Conservation (phyloP, 2,888 invertebrate species). For the Archips crataeganus region DNA sequence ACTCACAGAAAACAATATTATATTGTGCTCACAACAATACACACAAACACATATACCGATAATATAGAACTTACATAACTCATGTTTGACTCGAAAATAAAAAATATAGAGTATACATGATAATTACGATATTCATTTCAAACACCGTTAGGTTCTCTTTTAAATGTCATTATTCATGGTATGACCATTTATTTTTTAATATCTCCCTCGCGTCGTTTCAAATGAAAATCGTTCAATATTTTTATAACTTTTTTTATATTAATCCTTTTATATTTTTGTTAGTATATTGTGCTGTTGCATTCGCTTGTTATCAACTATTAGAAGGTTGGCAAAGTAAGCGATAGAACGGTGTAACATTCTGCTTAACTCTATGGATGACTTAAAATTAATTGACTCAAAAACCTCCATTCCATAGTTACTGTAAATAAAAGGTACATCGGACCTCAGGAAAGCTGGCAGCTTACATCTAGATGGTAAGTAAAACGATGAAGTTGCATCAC, state of each 20-base stretch:
- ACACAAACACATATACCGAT: constrained; percentile 71
- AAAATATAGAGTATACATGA: constrained; percentile 56
- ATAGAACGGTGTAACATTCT: constrained; percentile 63
- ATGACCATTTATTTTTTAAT: not conserved
- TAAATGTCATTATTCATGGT: not conserved
- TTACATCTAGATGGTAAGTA: constrained; percentile 68
- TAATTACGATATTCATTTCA: constrained; percentile 11
- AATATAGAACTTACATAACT: constrained; percentile 63
- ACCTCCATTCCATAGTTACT: constrained; percentile 58
- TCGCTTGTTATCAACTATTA: constrained; percentile 63
- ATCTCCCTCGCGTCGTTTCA: not conserved
- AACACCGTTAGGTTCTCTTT: not conserved
- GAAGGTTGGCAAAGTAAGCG: constrained; percentile 76
- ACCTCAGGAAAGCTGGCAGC: constrained; percentile 38
- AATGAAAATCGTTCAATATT: constrained; percentile 41
- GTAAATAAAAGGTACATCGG: constrained; percentile 26
- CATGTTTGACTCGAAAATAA: constrained; percentile 66
- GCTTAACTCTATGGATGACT: constrained; percentile 81
- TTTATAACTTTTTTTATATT: constrained; percentile 55
- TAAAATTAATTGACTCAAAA: constrained; percentile 83
- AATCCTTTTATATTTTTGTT: constrained; percentile 60
- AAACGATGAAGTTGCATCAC: constrained; percentile 69
- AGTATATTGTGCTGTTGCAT: constrained; percentile 80
- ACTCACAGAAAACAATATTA: constrained; percentile 61
- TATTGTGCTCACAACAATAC: constrained; percentile 80